Conservation (phyloP, 1,140 invertebrate species). For the Leptopilina boulardi region DNA sequence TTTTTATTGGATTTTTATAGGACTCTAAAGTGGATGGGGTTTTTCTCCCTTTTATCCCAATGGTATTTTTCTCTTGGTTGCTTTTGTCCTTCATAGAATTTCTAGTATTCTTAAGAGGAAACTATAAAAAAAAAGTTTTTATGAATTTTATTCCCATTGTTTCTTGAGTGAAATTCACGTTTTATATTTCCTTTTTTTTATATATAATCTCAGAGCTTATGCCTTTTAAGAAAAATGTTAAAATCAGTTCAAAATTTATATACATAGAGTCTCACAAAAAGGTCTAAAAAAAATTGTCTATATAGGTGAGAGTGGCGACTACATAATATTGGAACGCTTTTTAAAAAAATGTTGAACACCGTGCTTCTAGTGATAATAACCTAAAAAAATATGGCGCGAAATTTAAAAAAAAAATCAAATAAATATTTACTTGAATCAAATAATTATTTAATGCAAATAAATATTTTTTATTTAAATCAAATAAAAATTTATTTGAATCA, state of each 20-base stretch:
- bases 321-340: too few relatives aligned
- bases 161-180: not conserved
- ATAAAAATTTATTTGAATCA: too few relatives aligned
- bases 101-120: not conserved
- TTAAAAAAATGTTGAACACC: too few relatives aligned
- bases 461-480: too few relatives aligned
- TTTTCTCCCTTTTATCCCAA: not conserved
- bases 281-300: too few relatives aligned
- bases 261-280: too few relatives aligned
- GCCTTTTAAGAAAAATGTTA: not conserved
- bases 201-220: not conserved
- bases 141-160: not conserved
- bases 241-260: not conserved
- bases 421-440: too few relatives aligned
- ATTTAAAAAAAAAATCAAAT: too few relatives aligned
- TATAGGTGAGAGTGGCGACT: too few relatives aligned
- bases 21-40: not conserved
- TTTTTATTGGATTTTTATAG: constrained; percentile 13
- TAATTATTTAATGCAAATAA: too few relatives aligned
- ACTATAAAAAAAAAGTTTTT: not conserved
- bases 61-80: not conserved
- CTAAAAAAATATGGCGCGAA: too few relatives aligned
- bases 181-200: not conserved
- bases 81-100: not conserved
- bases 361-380: too few relatives aligned